Evolutionary conservation across 2,797 vertebrate species (phyloP).

Genomic region (Denticeps clupeoides): DNA sequence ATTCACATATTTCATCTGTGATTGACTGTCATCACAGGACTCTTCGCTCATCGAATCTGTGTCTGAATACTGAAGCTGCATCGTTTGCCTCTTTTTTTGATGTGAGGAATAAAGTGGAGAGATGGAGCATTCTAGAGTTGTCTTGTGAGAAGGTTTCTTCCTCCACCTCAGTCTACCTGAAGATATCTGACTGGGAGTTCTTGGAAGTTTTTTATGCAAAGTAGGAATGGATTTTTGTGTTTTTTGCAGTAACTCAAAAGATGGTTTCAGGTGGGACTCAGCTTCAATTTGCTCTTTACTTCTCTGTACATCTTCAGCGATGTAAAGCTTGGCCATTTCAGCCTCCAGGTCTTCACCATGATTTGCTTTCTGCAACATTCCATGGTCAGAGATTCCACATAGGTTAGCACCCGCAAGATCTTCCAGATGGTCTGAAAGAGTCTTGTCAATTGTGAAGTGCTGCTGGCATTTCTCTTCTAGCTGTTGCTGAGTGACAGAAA

Average conservation of each 20-base stretch:
- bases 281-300: slow-evolving; percentile 10
- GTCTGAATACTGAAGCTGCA: neutral
- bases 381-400: slow-evolving; percentile 18
- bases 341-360: neutral
- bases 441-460: neutral
- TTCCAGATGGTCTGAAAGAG: slow-evolving; percentile 3
- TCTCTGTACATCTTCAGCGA: slow-evolving; percentile 5
- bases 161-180: too few relatives aligned
- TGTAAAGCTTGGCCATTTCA: slow-evolving; percentile 3
- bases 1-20: too few relatives aligned
- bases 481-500: slow-evolving; percentile 10
- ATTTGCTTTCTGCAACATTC: slow-evolving; percentile 3
- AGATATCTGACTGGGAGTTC: too few relatives aligned
- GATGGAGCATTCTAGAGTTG: neutral
- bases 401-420: slow-evolving; percentile 7
- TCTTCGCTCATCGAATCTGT: neutral
- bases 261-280: neutral
- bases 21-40: too few relatives aligned
- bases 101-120: neutral
- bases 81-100: neutral
- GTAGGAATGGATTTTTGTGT: too few relatives aligned
- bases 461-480: neutral
- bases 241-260: too few relatives aligned
- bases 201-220: too few relatives aligned
- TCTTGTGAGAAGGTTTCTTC: too few relatives aligned